Evolutionary conservation across 1,140 invertebrate genomes (phyloP), one percentile per base, ranked within the genome.

Genomic region (Ceratoteleas bidentatus): DNA sequence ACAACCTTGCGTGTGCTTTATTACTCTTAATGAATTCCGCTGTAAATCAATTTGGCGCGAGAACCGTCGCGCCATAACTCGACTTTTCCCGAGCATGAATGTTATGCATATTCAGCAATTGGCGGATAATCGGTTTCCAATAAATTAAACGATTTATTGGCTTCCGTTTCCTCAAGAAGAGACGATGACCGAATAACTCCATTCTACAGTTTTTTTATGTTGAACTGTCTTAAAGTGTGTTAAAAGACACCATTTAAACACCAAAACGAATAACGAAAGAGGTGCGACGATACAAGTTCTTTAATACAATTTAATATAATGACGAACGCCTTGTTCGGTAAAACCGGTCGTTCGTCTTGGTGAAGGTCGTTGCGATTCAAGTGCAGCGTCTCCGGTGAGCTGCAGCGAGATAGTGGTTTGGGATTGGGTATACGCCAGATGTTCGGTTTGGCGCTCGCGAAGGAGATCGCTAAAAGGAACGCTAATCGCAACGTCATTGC

Each of bases 401-500:
- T 69, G 79, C 68, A 24, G 66, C 64, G 74, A 73, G 57, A 53
- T 68, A 82, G 58, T 75, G 43, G 64, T 56, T 69, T 6, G 34
- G 24, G 62, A 57, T 70, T 53, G 61, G 54, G 73, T 77, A 84
- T 84, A 66, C 69, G 69, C 83, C 84, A 85, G 83, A 85, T 87
- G 85, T 85, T 83, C 58, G 80, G 80, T 65, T 73, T 66, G 58
- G 69, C 33, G 45, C 64, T 72, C 53, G 64, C 64, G 54, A 76
- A 73, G 74, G 72, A 65, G 64, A 80, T 80, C 68, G 57, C 72
- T 57, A 74, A 79, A 77, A 84, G 53, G 77, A 82, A 70, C 62
- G 62, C 74, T 84, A 85, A 87, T 82, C 73, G 81, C 74, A 80
- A 70, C 82, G 75, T 83, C 81, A 81, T 53, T 73, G 70, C 60